Evolutionary conservation across 2,113 vertebrate genomes (phyloP).

Genomic region (Cnemophilus loriae): DNA sequence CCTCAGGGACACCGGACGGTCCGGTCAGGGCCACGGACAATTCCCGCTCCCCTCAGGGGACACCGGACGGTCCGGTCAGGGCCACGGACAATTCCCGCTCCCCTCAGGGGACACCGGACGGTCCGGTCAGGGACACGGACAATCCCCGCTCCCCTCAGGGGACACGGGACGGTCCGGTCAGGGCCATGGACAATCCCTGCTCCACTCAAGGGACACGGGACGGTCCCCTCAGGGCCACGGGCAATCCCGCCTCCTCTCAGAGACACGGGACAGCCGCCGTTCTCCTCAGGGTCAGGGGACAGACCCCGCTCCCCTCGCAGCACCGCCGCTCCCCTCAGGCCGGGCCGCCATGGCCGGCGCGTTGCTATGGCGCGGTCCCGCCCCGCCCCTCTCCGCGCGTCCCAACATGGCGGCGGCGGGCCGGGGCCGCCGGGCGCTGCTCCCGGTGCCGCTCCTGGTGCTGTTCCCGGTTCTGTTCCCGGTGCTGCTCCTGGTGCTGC

Average conservation of each 20-base stretch:
- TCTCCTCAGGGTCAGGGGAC: no score
- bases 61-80: not conserved
- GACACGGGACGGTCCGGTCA: not conserved
- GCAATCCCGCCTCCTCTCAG: not conserved
- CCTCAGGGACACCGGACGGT: no score
- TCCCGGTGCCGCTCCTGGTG: not conserved
- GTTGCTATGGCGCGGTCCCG: not conserved
- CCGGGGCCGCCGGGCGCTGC: not conserved
- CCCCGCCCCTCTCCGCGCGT: not conserved
- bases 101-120: no score
- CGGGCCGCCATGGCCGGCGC: not conserved
- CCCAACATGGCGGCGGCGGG: not conserved
- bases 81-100: not conserved
- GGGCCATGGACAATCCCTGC: no score
- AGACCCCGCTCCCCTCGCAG: fast-evolving
- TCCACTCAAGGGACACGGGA: not conserved
- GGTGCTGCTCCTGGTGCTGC: not conserved
- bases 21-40: not conserved
- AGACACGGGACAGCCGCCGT: fast-evolving
- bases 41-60: not conserved
- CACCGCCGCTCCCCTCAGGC: not conserved
- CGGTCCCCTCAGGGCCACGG: not conserved
- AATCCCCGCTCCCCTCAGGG: not conserved
- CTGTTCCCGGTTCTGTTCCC: not conserved
- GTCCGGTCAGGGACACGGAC: not conserved